These are phyloP conservation scores for silkworm (Bombyx mori) DNA, from an alignment of 1,140 invertebrate genomes.

Conservation along the genomic window DNA sequence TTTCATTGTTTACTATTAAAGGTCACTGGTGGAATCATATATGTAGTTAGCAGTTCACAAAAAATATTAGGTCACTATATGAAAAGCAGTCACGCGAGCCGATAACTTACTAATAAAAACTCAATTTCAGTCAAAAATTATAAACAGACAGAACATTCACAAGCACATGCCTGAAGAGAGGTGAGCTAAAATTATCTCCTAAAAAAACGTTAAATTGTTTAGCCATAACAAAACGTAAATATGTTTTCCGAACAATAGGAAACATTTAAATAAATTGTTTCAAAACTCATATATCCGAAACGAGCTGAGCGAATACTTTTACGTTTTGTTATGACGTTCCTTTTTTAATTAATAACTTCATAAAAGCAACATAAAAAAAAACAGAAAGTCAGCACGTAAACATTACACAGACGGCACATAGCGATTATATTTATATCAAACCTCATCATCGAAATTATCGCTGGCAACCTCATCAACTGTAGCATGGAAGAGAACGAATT, in stretches of 20 bases:
- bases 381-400: background rate
- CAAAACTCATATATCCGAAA: no score
- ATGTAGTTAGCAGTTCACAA: no score
- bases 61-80: no score
- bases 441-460: conserved; percentile 59
- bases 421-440: conserved; percentile 30
- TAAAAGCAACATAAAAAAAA: background rate
- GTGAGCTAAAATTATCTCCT: background rate
- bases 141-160: no score
- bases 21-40: no score
- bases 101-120: no score
- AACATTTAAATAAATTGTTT: no score
- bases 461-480: conserved; percentile 62
- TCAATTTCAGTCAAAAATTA: no score
- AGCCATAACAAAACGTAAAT: no score
- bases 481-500: conserved; percentile 56
- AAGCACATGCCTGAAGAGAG: conserved; percentile 7
- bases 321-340: background rate
- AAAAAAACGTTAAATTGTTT: background rate
- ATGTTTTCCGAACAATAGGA: no score
- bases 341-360: background rate
- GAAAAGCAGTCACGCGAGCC: no score
- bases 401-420: background rate
- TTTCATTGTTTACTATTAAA: no score
- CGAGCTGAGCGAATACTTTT: background rate